Percentiles rank a stretch among this genome's conserved stretches.
Conservation (phyloP, 2,797 vertebrate species). For the Ceryle rudis region DNA sequence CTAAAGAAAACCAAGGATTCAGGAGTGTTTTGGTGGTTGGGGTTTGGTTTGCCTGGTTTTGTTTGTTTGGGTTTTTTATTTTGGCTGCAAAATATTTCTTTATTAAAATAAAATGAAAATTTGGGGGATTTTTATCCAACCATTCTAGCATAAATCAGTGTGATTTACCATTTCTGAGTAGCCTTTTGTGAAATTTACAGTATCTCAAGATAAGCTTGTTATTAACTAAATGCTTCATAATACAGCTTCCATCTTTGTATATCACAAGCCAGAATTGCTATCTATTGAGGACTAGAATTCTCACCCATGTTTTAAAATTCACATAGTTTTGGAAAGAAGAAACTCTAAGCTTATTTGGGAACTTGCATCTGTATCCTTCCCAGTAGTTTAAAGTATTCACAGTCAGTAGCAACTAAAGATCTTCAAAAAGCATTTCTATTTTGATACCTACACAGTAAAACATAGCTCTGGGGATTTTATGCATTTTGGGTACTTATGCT, state of each 20-base stretch:
- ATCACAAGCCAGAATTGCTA: background rate
- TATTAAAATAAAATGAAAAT: background rate
- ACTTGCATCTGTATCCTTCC: background rate
- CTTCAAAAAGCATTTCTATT: slow-evolving; percentile 43
- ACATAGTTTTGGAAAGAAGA: background rate
- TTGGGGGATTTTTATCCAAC: background rate
- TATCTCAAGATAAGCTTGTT: background rate
- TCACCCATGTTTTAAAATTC: background rate
- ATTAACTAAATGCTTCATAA: background rate
- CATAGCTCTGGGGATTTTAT: background rate
- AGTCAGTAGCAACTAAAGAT: slow-evolving; percentile 3
- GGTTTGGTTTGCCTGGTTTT: background rate
- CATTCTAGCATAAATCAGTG: background rate
- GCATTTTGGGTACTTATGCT: background rate
- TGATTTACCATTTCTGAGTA: background rate
- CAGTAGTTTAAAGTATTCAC: background rate
- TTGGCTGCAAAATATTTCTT: background rate
- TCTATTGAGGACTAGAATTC: background rate
- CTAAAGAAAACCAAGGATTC: background rate
- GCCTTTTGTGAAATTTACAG: background rate
- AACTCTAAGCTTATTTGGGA: background rate
- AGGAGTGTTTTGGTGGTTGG: background rate
- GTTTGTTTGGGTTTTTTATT: background rate
- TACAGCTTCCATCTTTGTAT: background rate
- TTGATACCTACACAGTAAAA: background rate